These are phyloP conservation scores for Pseudorhiza aurosa DNA, from an alignment of 30 jellyfish, hydroid and myxozoan genomes.

Conservation along the genomic window DNA sequence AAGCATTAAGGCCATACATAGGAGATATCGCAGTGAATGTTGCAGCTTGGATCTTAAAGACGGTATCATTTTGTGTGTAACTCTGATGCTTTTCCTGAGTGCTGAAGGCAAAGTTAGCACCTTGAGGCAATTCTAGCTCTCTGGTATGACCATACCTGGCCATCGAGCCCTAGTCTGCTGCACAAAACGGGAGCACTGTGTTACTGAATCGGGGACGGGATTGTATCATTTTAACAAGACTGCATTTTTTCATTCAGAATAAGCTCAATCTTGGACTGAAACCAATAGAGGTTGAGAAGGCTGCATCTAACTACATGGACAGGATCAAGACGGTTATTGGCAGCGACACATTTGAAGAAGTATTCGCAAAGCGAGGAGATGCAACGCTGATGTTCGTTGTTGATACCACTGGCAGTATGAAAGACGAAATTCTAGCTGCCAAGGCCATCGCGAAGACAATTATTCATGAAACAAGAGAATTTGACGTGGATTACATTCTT, in stretches of 20 bases:
- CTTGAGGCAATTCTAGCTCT: no score
- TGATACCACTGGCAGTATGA: slow-evolving; percentile 90
- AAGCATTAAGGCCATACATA: no score
- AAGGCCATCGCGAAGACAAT: slow-evolving; percentile 74
- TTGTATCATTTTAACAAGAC: neutral
- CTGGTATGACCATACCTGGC: no score
- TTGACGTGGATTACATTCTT: slow-evolving; percentile 79
- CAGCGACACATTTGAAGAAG: slow-evolving; percentile 67
- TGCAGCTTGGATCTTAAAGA: no score
- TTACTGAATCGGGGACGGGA: no score
- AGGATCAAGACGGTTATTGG: slow-evolving; percentile 70
- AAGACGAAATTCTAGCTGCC: slow-evolving; percentile 78
- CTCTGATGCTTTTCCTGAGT: no score
- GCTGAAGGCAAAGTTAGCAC: no score
- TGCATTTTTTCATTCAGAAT: slow-evolving; percentile 26
- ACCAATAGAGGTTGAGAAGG: slow-evolving; percentile 72
- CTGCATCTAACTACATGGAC: slow-evolving; percentile 74
- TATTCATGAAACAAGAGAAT: slow-evolving; percentile 60
- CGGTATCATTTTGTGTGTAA: no score
- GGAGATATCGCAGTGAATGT: no score
- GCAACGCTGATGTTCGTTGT: slow-evolving; percentile 84
- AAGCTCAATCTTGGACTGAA: slow-evolving; percentile 80
- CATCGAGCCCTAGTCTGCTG: no score
- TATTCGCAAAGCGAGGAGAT: slow-evolving; percentile 79
- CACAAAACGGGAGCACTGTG: no score